Evolutionary conservation across 2,888 invertebrate genomes (phyloP).

Genomic region (Drosophila barbarae): DNA sequence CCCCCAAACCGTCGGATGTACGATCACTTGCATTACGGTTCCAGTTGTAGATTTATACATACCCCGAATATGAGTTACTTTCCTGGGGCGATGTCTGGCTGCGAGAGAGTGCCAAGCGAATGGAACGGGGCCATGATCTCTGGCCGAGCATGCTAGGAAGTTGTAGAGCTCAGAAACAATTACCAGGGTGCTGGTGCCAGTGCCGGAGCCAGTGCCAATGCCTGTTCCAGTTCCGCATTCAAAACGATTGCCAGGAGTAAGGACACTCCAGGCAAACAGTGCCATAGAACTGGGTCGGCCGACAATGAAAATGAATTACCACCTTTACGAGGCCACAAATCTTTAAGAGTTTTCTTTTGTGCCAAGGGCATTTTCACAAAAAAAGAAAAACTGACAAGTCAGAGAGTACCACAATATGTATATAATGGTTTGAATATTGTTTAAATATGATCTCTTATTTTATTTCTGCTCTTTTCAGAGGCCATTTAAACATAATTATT

Average conservation of each 20-base stretch:
- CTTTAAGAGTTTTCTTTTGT: conserved; percentile 9
- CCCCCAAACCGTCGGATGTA: conserved; percentile 34
- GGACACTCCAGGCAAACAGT: conserved; percentile 28
- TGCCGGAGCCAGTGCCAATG: neutral
- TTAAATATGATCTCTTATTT: neutral
- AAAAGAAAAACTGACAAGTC: neutral
- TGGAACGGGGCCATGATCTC: conserved; percentile 43
- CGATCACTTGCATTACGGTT: conserved; percentile 44
- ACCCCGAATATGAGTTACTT: conserved; percentile 34
- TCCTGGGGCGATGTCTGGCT: conserved; percentile 33
- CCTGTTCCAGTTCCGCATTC: conserved; percentile 9
- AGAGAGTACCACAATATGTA: too few relatives aligned
- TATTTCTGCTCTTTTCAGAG: neutral
- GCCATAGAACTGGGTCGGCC: conserved; percentile 16
- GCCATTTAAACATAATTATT: neutral
- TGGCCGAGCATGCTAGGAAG: conserved; percentile 29
- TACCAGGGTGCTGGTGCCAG: conserved; percentile 23
- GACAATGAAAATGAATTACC: conserved; percentile 25
- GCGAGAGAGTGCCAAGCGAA: conserved; percentile 20
- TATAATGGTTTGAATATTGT: neutral
- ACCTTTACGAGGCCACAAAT: conserved; percentile 26
- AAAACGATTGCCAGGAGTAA: conserved; percentile 21
- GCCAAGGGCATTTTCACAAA: neutral
- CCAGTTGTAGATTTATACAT: conserved; percentile 23
- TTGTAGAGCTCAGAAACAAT: conserved; percentile 25